Base-by-base conservation (phyloP, 2,888 invertebrate genomes). In the Neelides folsomi region DNA sequence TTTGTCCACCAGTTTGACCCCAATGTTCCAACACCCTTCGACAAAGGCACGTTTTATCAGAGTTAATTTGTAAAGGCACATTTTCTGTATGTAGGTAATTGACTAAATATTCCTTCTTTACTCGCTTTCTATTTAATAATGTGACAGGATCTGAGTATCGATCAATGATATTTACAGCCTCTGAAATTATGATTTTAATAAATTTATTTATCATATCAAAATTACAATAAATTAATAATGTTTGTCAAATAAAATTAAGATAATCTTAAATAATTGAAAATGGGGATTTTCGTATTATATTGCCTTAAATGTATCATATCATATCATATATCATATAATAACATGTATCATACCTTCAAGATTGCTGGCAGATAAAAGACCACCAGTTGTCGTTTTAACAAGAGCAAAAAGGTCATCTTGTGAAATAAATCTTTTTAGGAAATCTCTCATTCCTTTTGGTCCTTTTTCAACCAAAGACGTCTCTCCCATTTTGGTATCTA, bases 51-150 rank as follows among this genome's bases (percentile, higher is more conserved):
- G 69, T 66, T 67, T 78, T 78, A 7, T 76, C 76, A n/a, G 73
- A 70, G 7, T 71, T 73, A 8, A 72, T 65, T 1, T 66, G 66
- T 6, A 76, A 68, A 3, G 71, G 58, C 1, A 77, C 67, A 49
- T 72, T 68, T 41, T 73, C 73, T 1, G 67, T 66, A 56, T 76
- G 73, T 13, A 78, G 65, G 62, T 79, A 79, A 48, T 70, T 69
- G 53, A 77, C 76, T 3, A 79, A 64, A 16, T 77, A 62, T 37
- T 77, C 75, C 62, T 72, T 74, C 0, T 76, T 77, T 1, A 79
- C 67, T 16, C 68, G 66, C 55, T 74, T 74, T 54, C 78, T 70
- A 50, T 71, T 73, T 4, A 79, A 66, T 13, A 79, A 67, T 19
- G 73, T 62, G 7, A 69, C 67, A 54, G 73, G 72, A 1, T 71